Conservation (phyloP, 1,140 invertebrate species). For the Macrostomum lignano region DNA sequence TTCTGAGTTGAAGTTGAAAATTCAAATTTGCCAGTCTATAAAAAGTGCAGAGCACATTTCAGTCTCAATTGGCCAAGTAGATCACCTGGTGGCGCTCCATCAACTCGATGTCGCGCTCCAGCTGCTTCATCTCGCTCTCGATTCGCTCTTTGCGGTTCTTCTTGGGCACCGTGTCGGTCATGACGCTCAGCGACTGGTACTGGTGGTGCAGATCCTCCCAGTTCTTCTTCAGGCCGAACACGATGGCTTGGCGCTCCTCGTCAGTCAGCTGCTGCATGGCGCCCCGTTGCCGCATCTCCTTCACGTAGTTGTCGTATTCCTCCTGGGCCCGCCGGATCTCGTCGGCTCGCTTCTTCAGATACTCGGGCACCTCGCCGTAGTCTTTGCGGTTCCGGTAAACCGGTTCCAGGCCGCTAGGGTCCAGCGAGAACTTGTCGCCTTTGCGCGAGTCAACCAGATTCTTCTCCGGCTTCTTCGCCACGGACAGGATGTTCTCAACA, state of each 20-base stretch:
- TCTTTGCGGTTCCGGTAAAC: slow-evolving; percentile 26
- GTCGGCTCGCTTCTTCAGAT: slow-evolving; percentile 23
- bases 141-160: slow-evolving; percentile 44
- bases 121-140: slow-evolving; percentile 43
- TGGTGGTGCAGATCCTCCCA: slow-evolving; percentile 47
- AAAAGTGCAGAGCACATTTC: too few species aligned
- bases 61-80: slow-evolving; percentile 32
- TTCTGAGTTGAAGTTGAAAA: too few species aligned
- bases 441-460: slow-evolving; percentile 20
- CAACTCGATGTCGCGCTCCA: slow-evolving; percentile 54
- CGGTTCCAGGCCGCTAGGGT: slow-evolving; percentile 22
- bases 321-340: slow-evolving; percentile 20
- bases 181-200: slow-evolving; percentile 45
- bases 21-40: too few species aligned
- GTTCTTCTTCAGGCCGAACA: slow-evolving; percentile 45
- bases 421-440: slow-evolving; percentile 20
- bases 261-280: slow-evolving; percentile 23
- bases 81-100: slow-evolving; percentile 50
- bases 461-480: slow-evolving; percentile 20
- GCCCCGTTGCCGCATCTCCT: slow-evolving; percentile 17
- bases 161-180: slow-evolving; percentile 50
- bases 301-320: slow-evolving; percentile 24
- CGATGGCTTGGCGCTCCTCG: slow-evolving; percentile 24
- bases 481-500: slow-evolving; percentile 22
- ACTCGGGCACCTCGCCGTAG: slow-evolving; percentile 33